Base-by-base conservation (phyloP, 2,113 vertebrate species). In the Pomatorhinus ruficollis region DNA sequence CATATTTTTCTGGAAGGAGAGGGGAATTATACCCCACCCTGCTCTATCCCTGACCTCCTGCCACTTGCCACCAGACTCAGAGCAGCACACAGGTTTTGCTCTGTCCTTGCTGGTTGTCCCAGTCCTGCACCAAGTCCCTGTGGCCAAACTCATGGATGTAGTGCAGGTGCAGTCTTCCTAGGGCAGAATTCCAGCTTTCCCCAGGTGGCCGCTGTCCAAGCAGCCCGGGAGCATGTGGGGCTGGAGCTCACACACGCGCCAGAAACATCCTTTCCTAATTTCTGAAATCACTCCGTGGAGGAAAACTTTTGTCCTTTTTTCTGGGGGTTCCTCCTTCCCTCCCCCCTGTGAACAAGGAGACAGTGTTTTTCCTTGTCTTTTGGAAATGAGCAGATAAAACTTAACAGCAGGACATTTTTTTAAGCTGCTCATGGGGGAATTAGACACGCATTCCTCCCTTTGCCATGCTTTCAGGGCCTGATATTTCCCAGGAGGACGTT, bases 401-500 rank as follows among this genome's bases (percentile, higher is more conserved):
- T 84, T 76, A 94, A 93, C 96, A 96, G 96, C 93, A 97, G 87
- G 93, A 87, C 89, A 3, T 85, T 95, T 88, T 92, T 88, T 93
- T 94, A 93, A 95, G 91, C 92, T 64, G 76, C 89, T 96, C 94
- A 76, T 64, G 89, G 91, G 95, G 87, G 93, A 97, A 96, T 96
- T 95, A 96, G 95, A 82, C 96, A 97, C 74, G 89, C 90, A 68
- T 93, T 84, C 96, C 84, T 89, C 87, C 93, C 84, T 47, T 93
- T 70, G 83, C 95, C 84, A 45, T 63, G 89, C 89, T 93, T 95
- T 89, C 93, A 77, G 93, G 94, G 92, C 81, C 95, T 95, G 96
- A 96, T 97, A 97, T 96, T 97, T 97, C 96, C 96, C 96, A 84
- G 90, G 96, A 94, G 96, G 95, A 96, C 86, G 30, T 94, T 96